phyloP scores from a whole-genome alignment of 2,888 invertebrate genomes.

The Zaprionus obscuricornis region DNA sequence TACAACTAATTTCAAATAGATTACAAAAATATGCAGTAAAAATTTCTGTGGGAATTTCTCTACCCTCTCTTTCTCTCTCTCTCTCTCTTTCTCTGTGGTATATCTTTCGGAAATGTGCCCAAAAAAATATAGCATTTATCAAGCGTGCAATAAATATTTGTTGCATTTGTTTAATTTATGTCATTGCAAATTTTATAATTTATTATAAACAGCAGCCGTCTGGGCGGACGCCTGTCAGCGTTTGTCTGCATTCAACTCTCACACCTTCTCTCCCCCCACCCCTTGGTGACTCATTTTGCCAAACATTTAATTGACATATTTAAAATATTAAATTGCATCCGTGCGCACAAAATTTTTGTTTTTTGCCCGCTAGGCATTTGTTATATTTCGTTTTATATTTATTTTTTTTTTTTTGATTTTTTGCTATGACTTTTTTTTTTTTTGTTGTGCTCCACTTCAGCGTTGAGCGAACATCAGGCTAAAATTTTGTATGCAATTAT shows the following conservation, averaged over 20 bases:
- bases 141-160: slow-evolving; percentile 56
- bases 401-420: slow-evolving; percentile 6
- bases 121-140: slow-evolving; percentile 47
- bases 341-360: slow-evolving; percentile 53
- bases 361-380: slow-evolving; percentile 46
- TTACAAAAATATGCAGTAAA: no score
- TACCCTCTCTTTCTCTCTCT: no score
- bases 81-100: no score
- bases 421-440: no score
- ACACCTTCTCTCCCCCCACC: neutral
- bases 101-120: slow-evolving; percentile 1
- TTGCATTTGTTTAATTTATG: slow-evolving; percentile 67
- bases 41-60: no score
- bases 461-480: no score
- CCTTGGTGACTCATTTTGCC: neutral
- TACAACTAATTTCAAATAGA: no score
- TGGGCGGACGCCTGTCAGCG: slow-evolving; percentile 59
- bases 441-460: no score
- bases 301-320: slow-evolving; percentile 73
- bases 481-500: slow-evolving; percentile 60
- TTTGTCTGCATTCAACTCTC: slow-evolving; percentile 38
- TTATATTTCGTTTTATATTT: slow-evolving; percentile 22
- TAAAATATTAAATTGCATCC: slow-evolving; percentile 77
- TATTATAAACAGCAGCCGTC: slow-evolving; percentile 66
- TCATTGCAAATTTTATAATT: slow-evolving; percentile 56